Conservation (phyloP, 2,888 invertebrate species). For the Unio pictorum region DNA sequence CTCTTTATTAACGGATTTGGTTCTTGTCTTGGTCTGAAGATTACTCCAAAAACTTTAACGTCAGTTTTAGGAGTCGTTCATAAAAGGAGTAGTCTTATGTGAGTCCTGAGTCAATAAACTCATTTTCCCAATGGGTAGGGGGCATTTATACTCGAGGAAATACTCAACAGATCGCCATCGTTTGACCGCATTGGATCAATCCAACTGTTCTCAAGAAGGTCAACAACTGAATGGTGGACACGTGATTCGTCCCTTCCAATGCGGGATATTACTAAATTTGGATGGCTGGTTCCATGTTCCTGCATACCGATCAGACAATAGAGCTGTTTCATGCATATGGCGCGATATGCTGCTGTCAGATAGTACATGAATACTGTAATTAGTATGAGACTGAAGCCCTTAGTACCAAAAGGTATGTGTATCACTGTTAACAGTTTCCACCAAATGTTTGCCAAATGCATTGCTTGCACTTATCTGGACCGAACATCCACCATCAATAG, state of each 20-base stretch:
- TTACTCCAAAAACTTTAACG: constrained; percentile 26
- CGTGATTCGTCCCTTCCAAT: constrained; percentile 3
- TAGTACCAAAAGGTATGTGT: constrained; percentile 25
- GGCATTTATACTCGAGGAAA: constrained; percentile 11
- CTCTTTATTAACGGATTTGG: constrained; percentile 2
- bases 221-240: not conserved
- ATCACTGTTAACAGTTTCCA: constrained; percentile 30
- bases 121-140: constrained; percentile 1
- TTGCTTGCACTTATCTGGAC: constrained; percentile 27
- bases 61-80: constrained; percentile 25
- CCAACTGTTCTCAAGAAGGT: constrained; percentile 18
- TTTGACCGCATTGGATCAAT: constrained; percentile 18
- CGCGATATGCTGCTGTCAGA: constrained; percentile 27
- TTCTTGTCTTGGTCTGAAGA: constrained; percentile 8
- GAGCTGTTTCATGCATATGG: constrained; percentile 10
- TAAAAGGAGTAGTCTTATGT: constrained; percentile 2
- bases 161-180: constrained; percentile 9
- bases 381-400: constrained; percentile 24
- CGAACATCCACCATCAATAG: constrained; percentile 22
- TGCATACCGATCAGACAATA: constrained; percentile 2
- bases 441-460: constrained; percentile 26
- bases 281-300: not conserved
- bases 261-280: constrained; percentile 1
- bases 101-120: too few species aligned
- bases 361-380: constrained; percentile 25